A percentile compares a stretch with the other conserved stretches of the same genome.
Conservation (phyloP, 2,888 invertebrate genomes). For the Nephrotoma guestfalica region DNA sequence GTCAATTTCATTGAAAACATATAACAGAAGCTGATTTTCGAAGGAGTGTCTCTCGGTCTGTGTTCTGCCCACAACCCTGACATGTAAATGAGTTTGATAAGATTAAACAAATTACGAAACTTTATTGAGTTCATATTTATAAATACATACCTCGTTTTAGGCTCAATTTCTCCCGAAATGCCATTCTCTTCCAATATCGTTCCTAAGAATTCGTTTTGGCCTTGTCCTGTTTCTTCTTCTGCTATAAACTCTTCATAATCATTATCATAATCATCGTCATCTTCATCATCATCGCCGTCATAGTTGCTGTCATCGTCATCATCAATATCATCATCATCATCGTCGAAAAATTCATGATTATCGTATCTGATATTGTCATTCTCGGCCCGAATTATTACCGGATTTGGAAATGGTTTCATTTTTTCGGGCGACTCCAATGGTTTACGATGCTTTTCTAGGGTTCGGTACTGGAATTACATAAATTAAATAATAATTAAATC, state of each 20-base stretch:
- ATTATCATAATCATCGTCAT: not conserved
- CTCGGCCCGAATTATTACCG: not conserved
- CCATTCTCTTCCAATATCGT: constrained; percentile 13
- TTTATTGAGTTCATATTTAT: too few species aligned
- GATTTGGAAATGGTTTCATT: not conserved
- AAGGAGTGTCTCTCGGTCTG: too few species aligned
- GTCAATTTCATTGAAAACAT: too few species aligned
- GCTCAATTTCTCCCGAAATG: constrained; percentile 14
- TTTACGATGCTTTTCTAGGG: not conserved
- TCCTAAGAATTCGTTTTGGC: constrained; percentile 13
- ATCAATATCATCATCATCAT: constrained; percentile 4
- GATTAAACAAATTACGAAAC: too few species aligned
- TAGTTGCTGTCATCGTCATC: not conserved
- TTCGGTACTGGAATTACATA: not conserved
- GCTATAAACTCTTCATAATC: constrained; percentile 2
- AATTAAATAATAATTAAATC: too few species aligned
- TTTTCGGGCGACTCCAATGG: not conserved
- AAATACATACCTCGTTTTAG: constrained; percentile 19
- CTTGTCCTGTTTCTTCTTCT: not conserved
- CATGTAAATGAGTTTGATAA: too few species aligned
- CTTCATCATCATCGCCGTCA: not conserved
- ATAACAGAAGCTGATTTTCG: too few species aligned
- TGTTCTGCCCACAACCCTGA: too few species aligned
- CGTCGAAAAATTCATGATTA: not conserved
- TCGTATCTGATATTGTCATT: constrained; percentile 12